Percentiles rank a stretch among this genome's conserved stretches.
These are phyloP conservation scores for Panopea generosa DNA, from an alignment of 2,888 invertebrate genomes.

Conservation along the genomic window DNA sequence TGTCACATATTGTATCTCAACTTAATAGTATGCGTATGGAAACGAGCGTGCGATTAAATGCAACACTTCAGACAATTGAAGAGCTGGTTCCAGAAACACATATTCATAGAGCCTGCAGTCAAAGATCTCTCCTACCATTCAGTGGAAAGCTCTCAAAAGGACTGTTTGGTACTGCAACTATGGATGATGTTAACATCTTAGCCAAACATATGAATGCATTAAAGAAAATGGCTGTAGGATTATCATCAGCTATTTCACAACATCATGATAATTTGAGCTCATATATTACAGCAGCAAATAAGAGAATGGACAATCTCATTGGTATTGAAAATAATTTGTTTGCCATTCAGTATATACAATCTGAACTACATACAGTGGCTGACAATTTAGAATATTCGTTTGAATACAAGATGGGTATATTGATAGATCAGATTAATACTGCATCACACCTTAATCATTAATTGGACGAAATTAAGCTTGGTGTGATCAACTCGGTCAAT, in stretches of 20 bases:
- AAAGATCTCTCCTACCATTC: slow-evolving; percentile 42
- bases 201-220: slow-evolving; percentile 32
- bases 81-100: slow-evolving; percentile 18
- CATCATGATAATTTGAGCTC: slow-evolving; percentile 21
- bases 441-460: too few species aligned
- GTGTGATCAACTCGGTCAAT: too few species aligned
- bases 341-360: background rate
- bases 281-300: background rate
- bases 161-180: slow-evolving; percentile 56
- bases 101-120: background rate
- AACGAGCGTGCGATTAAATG: slow-evolving; percentile 11
- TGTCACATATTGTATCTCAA: slow-evolving; percentile 22
- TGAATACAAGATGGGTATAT: slow-evolving; percentile 9
- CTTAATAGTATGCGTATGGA: slow-evolving; percentile 16
- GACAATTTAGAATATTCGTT: slow-evolving; percentile 3
- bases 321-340: slow-evolving; percentile 8
- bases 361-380: background rate
- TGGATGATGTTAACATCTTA: slow-evolving; percentile 44
- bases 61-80: background rate
- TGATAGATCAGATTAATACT: background rate
- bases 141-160: slow-evolving; percentile 43
- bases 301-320: slow-evolving; percentile 16
- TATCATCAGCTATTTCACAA: slow-evolving; percentile 22
- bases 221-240: slow-evolving; percentile 8
- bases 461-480: too few species aligned